phyloP scores from a whole-genome alignment of 2,113 vertebrate genomes.

The Myanophis thanlyinensis region DNA sequence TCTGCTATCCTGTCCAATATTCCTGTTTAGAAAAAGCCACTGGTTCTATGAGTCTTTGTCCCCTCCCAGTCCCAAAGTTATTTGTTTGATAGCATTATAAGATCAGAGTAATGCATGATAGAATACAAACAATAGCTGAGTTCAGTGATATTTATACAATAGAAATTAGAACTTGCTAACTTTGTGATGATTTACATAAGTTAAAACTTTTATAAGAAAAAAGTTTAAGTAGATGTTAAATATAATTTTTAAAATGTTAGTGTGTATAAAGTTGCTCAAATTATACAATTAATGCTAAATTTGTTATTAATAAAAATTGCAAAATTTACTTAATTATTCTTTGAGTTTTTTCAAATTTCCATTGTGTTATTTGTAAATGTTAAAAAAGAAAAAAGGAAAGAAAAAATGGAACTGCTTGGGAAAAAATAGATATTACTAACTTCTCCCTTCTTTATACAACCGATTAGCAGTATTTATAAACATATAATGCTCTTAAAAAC shows the following conservation, averaged over 20 bases:
- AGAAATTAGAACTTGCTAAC: background rate
- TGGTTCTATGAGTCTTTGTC: background rate
- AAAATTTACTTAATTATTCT: background rate
- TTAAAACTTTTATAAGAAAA: background rate
- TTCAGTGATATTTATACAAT: background rate
- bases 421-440: background rate
- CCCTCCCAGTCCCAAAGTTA: background rate
- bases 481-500: background rate
- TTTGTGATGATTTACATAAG: background rate
- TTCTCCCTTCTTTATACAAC: background rate
- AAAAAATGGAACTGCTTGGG: background rate
- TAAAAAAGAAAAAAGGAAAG: background rate
- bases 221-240: background rate
- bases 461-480: background rate
- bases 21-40: background rate
- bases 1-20: background rate
- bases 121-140: background rate
- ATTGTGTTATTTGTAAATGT: background rate
- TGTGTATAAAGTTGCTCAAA: background rate
- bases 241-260: background rate
- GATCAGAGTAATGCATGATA: background rate
- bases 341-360: background rate
- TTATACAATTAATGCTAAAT: background rate
- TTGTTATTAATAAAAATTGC: background rate
- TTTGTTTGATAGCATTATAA: background rate